A percentile compares a stretch with the other conserved stretches of the same genome.
phyloP scores from a whole-genome alignment of 2,888 invertebrate species.

The Pristionchus japonicus region DNA sequence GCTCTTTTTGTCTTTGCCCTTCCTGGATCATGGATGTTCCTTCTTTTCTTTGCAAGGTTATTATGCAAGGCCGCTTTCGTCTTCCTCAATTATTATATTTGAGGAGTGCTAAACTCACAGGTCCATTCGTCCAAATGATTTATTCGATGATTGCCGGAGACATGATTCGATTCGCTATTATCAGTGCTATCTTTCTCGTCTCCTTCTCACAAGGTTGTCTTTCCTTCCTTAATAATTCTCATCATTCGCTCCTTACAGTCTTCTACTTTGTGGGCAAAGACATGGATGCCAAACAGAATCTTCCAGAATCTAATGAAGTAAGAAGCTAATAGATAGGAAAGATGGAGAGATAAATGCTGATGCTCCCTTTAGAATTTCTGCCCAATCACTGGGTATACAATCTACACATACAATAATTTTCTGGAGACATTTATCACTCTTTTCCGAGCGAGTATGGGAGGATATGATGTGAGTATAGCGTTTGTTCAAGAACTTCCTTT shows the following conservation, averaged over 20 bases:
- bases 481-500: too few species aligned
- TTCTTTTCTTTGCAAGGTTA: slow-evolving; percentile 99
- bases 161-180: slow-evolving; percentile 97
- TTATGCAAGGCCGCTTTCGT: slow-evolving; percentile 49
- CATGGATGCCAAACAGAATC: slow-evolving; percentile 73
- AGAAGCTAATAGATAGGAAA: too few species aligned
- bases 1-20: slow-evolving; percentile 91
- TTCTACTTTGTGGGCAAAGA: slow-evolving; percentile 89
- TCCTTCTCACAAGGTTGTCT: slow-evolving; percentile 90
- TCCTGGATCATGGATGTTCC: slow-evolving; percentile 95
- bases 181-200: slow-evolving; percentile 92
- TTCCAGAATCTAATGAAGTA: slow-evolving; percentile 55
- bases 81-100: slow-evolving; percentile 36
- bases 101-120: slow-evolving; percentile 82
- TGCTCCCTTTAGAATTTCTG: slow-evolving; percentile 40
- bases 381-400: slow-evolving; percentile 61
- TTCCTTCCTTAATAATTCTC: background rate
- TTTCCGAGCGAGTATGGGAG: slow-evolving; percentile 96
- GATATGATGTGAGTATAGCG: slow-evolving; percentile 91
- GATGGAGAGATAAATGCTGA: too few species aligned
- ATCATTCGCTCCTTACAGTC: slow-evolving; percentile 74
- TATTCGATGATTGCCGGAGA: slow-evolving; percentile 99
- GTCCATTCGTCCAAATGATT: slow-evolving; percentile 99
- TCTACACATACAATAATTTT: slow-evolving; percentile 81
- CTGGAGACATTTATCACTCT: slow-evolving; percentile 96